phyloP scores from a whole-genome alignment of 2,113 vertebrate genomes.

The Notechis scutatus region DNA sequence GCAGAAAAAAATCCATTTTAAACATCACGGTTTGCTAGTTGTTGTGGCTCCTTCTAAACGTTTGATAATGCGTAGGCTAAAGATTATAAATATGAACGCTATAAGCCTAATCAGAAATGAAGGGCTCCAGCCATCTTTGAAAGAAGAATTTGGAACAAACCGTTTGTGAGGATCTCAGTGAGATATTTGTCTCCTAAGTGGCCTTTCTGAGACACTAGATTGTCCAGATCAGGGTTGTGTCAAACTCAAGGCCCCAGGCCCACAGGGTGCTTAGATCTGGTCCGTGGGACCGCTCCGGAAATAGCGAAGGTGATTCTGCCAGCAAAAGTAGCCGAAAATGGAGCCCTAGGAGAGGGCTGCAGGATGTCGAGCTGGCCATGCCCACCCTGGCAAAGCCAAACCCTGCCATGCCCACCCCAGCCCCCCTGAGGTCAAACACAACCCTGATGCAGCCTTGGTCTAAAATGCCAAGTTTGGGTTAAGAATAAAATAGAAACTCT shows the following conservation, averaged over 20 bases:
- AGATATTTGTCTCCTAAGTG: neutral
- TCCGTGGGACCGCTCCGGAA: no score
- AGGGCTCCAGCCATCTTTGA: accelerated
- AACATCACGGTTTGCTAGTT: neutral
- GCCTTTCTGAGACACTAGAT: neutral
- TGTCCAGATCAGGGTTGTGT: neutral
- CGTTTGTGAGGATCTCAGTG: neutral
- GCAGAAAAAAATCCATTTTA: neutral
- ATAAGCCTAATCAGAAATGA: neutral
- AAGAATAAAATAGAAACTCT: neutral
- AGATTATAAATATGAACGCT: neutral
- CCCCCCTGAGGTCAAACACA: no score
- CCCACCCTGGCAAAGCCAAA: no score
- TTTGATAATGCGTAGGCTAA: neutral
- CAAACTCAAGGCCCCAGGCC: no score
- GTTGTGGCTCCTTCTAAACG: neutral
- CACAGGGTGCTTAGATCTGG: no score
- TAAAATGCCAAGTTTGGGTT: neutral
- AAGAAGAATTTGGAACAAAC: neutral
- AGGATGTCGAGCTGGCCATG: no score
- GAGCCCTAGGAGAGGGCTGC: no score
- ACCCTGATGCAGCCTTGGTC: no score
- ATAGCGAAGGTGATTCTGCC: no score
- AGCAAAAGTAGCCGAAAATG: no score
- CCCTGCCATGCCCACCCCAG: no score